Evolutionary conservation across 2,113 vertebrate species (phyloP).

Genomic region (Scalopus aquaticus): DNA sequence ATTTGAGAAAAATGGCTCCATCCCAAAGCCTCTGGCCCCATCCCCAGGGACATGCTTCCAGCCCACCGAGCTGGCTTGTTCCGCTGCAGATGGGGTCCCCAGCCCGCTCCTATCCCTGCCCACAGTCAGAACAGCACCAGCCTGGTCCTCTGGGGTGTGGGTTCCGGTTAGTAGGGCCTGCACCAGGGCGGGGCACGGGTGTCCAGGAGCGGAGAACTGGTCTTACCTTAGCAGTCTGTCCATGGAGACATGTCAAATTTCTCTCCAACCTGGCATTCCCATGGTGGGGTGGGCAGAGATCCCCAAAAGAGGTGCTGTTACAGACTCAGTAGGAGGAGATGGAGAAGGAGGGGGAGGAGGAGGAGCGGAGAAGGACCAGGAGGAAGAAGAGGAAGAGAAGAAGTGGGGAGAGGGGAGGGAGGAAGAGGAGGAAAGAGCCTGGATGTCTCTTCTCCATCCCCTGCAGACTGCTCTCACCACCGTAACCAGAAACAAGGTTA

Average conservation of each 20-base stretch:
- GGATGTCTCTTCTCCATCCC: background rate
- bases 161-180: fast-evolving
- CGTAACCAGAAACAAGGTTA: background rate
- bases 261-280: background rate
- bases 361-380: no score
- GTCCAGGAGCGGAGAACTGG: no score
- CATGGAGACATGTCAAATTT: background rate
- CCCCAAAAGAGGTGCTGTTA: background rate
- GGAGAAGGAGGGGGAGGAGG: no score
- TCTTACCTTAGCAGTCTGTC: no score
- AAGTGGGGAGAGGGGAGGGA: no score
- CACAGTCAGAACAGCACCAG: fast-evolving
- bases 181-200: fast-evolving
- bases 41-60: background rate
- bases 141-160: fast-evolving
- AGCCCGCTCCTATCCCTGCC: fast-evolving
- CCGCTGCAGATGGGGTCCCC: no score
- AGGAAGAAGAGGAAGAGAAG: no score
- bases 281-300: background rate
- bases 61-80: fast-evolving
- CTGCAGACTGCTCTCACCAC: background rate
- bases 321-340: background rate
- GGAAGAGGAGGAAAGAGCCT: background rate
- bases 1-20: background rate
- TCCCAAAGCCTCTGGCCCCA: background rate